Percentiles rank a stretch among this genome's conserved stretches.
Conservation (phyloP, 2,113 vertebrate genomes). For the Todiramphus chloris region DNA sequence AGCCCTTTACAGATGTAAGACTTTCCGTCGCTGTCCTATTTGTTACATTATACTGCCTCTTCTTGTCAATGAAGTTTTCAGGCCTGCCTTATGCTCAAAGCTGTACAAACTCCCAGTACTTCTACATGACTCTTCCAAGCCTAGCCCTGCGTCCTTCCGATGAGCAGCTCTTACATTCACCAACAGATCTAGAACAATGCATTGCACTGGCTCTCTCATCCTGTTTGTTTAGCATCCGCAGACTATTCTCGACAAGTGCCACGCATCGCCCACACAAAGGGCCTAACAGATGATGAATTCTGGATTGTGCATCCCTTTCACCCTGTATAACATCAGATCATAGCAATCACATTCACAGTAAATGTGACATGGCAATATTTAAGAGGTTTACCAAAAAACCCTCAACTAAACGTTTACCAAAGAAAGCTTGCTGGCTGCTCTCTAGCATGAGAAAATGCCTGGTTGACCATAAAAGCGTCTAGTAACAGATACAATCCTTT, state of each 20-base stretch:
- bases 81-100: background rate
- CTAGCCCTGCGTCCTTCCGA: background rate
- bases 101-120: background rate
- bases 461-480: background rate
- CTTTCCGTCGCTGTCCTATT: background rate
- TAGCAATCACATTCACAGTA: background rate
- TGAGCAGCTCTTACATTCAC: background rate
- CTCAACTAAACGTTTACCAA: background rate
- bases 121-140: background rate
- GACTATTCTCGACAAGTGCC: conserved; percentile 13
- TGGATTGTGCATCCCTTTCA: background rate
- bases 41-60: background rate
- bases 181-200: background rate
- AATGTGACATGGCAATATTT: background rate
- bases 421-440: background rate
- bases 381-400: background rate
- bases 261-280: conserved; percentile 20
- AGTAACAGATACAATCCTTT: background rate
- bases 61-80: background rate
- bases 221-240: background rate
- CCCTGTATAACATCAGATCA: background rate
- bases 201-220: background rate
- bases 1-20: background rate
- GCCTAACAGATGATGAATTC: background rate
- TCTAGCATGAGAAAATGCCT: background rate